These are phyloP conservation scores for Rhabdornis inornatus DNA, from an alignment of 2,113 vertebrate species.

Conservation along the genomic window DNA sequence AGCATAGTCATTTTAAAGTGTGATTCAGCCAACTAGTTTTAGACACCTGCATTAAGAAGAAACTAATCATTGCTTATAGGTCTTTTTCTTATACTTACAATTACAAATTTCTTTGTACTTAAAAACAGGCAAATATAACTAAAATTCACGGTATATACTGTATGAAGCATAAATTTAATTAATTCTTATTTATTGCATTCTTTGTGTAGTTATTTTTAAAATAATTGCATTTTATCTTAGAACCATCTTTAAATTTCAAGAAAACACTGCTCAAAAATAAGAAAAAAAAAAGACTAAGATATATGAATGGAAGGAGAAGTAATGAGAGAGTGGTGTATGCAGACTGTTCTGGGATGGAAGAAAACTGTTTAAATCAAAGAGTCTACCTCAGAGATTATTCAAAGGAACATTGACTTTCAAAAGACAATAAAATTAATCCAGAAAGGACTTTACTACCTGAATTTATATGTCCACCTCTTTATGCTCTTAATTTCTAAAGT, in stretches of 20 bases:
- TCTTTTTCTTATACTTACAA: background rate
- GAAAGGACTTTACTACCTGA: background rate
- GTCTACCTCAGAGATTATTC: background rate
- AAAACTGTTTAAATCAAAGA: background rate
- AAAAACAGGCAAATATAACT: background rate
- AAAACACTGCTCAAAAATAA: background rate
- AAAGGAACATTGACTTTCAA: background rate
- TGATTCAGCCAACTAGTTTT: background rate
- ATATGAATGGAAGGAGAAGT: background rate
- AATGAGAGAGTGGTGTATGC: background rate
- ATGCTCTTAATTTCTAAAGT: background rate
- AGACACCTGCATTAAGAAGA: background rate
- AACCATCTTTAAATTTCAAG: background rate
- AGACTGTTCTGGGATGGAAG: background rate
- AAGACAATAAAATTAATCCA: background rate
- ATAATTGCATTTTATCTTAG: background rate
- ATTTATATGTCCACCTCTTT: background rate
- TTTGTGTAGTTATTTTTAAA: background rate
- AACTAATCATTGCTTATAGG: background rate
- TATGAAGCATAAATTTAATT: background rate
- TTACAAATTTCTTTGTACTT: background rate
- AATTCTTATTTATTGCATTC: background rate
- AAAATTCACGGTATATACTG: background rate
- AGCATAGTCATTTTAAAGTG: background rate
- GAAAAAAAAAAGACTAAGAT: background rate